Conservation (phyloP, 2,113 vertebrate species). For the Lasiurus cinereus region DNA sequence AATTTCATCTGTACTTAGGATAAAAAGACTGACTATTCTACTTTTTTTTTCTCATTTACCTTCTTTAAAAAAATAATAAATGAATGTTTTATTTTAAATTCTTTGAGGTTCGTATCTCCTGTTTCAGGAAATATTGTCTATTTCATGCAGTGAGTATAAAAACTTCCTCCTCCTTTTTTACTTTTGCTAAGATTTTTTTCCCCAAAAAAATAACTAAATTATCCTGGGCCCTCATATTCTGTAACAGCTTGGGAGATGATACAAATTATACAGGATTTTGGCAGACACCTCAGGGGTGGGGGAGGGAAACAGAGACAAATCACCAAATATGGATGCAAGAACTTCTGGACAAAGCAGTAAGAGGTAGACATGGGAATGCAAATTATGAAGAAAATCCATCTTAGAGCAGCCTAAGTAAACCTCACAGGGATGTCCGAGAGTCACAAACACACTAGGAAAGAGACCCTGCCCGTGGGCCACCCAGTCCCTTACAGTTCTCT, state of each 20-base stretch:
- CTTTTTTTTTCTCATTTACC: constrained; percentile 80
- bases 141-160: constrained; percentile 86
- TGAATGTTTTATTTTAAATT: constrained; percentile 90
- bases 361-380: constrained; percentile 24
- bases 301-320: constrained; percentile 69
- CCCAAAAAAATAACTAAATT: constrained; percentile 84
- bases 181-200: constrained; percentile 82
- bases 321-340: constrained; percentile 75
- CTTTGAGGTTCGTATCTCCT: constrained; percentile 91
- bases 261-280: constrained; percentile 81
- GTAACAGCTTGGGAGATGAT: constrained; percentile 82
- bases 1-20: constrained; percentile 90
- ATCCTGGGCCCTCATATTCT: constrained; percentile 81
- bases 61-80: constrained; percentile 86
- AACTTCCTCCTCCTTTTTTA: constrained; percentile 62
- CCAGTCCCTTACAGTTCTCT: not conserved
- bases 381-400: constrained; percentile 71
- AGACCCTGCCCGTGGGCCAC: too few relatives aligned
- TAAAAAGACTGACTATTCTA: constrained; percentile 90
- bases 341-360: constrained; percentile 49
- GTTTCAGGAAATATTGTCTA: constrained; percentile 92
- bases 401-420: not conserved
- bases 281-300: constrained; percentile 74
- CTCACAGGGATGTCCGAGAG: not conserved
- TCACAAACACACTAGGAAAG: constrained; percentile 48